Conservation (phyloP, 2,113 vertebrate species). For the Poecile atricapillus region DNA sequence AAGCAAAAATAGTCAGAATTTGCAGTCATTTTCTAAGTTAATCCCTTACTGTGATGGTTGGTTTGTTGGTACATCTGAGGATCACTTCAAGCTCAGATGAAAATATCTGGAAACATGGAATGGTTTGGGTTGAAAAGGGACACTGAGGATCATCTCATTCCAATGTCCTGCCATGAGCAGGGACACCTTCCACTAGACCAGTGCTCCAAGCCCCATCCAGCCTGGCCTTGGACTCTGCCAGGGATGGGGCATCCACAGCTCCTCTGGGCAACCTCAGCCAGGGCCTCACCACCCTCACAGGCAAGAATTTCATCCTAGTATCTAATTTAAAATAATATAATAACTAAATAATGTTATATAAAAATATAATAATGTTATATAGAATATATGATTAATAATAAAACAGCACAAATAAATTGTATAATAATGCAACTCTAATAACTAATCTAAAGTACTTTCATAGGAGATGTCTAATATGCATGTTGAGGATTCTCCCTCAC, state of each 20-base stretch:
- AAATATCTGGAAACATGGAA: neutral
- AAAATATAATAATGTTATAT: neutral
- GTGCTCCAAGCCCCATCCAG: rapidly evolving
- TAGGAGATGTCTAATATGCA: neutral
- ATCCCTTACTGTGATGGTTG: neutral
- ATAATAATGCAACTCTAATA: neutral
- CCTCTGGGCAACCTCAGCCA: neutral
- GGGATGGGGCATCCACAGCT: neutral
- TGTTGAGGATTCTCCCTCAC: neutral
- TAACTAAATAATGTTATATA: too few species aligned
- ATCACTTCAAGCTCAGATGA: neutral
- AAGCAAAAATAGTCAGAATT: neutral
- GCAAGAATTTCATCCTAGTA: neutral
- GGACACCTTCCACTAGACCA: neutral
- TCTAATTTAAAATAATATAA: neutral
- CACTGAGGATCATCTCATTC: neutral
- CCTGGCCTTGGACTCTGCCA: neutral
- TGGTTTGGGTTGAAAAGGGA: neutral
- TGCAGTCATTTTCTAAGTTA: neutral
- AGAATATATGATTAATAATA: neutral
- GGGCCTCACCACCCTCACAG: neutral
- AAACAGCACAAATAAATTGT: neutral
- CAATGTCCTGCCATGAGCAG: rapidly evolving
- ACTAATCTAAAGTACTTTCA: neutral
- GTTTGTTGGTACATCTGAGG: neutral